Base-by-base conservation (phyloP, 2,888 invertebrate species). In the Tetheella fluctuosa region DNA sequence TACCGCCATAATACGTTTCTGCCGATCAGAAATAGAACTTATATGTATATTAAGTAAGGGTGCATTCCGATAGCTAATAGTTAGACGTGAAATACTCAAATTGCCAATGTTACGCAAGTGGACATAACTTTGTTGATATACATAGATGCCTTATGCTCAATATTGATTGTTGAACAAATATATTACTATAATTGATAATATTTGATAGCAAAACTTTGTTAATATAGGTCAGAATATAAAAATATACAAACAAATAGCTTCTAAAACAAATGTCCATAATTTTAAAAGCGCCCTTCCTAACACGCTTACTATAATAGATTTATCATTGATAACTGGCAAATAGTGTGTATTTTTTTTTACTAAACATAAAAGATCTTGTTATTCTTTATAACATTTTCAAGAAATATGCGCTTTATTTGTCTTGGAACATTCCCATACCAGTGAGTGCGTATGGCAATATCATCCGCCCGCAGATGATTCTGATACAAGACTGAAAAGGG, bases 241-340 rank as follows among this genome's bases (percentile, higher is more conserved):
- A n/a, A 39, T 39, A 39, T 39, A 39, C 39, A 48, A 20, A 39
- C 39, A 48, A 20, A 48, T 48, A 48, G 42, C 42, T 48, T 1
- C 7, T 48, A 48, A 48, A 17, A 48, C n/a, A 48, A 48, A 10
- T 48, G 42, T 48, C 42, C 42, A 17, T 48, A 48, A 48, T 20
- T 48, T 6, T n/a, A 15, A 48, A 20, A 20, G 34, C 42, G 8
- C 42, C 42, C 20, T 48, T 48, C 42, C 17, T 48, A 20, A 20
- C 42, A 8, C 8, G 42, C 42, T 48, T 48, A 20, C 1, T 17
- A 2, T 42, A 42, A 8, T 48, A 6, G 42, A 20, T 48, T 8
- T 20, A n/a, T 48, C 10, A 20, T 1, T 48, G 42, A 48, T 10
- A 10, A 48, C 42, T 17, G 42, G 10, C 10, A 20, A 17, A 17